A percentile compares a stretch with the other conserved stretches of the same genome.
phyloP scores from a whole-genome alignment of 2,113 vertebrate species.

The Mirounga angustirostris region DNA sequence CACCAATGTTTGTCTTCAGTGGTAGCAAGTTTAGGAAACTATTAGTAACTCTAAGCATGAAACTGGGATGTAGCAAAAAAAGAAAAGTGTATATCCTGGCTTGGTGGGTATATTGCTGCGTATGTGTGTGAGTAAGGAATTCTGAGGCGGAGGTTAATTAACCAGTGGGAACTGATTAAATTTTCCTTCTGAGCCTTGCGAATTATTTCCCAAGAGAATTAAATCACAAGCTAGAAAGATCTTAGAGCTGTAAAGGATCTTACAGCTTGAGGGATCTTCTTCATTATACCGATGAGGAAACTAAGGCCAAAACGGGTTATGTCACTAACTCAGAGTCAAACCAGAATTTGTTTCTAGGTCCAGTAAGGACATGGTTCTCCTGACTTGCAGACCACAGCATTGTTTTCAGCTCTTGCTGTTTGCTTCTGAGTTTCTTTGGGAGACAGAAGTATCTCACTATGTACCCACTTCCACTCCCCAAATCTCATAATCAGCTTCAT shows the following conservation, averaged over 20 bases:
- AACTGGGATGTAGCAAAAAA: background rate
- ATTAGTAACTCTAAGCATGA: background rate
- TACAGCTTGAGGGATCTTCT: background rate
- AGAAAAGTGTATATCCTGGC: background rate
- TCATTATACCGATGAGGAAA: background rate
- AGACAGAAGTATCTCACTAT: background rate
- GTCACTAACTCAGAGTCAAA: background rate
- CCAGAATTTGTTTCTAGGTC: background rate
- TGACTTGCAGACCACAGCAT: background rate
- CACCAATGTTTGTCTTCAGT: background rate
- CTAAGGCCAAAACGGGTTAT: background rate
- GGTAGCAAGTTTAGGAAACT: slow-evolving; percentile 10
- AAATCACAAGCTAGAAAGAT: slow-evolving; percentile 9
- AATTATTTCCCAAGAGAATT: slow-evolving; percentile 37
- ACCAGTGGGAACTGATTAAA: background rate
- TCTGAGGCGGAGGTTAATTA: background rate
- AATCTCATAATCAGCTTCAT: slow-evolving; percentile 1
- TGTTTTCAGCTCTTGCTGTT: background rate
- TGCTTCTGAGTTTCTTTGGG: background rate
- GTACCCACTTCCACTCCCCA: background rate
- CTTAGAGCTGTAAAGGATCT: background rate
- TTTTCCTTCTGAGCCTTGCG: slow-evolving; percentile 1
- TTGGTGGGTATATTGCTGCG: background rate
- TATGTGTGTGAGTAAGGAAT: background rate
- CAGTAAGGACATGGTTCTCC: background rate